phyloP scores from a whole-genome alignment of 2,797 vertebrate genomes.

The Peromyscus eremicus region DNA sequence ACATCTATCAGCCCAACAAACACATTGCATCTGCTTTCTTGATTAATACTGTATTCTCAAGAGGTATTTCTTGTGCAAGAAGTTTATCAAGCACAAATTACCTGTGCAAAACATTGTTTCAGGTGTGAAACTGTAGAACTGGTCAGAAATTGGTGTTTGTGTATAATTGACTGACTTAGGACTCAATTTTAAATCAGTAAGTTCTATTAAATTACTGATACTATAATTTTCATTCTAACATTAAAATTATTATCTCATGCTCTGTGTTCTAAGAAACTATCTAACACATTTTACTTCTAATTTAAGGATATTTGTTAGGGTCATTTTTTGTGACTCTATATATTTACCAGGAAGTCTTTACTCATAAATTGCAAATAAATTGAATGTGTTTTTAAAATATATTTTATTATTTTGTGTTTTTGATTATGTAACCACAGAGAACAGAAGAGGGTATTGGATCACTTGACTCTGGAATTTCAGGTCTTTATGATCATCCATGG shows the following conservation, averaged over 20 bases:
- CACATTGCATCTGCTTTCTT: neutral
- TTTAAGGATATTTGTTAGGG: neutral
- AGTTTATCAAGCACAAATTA: neutral
- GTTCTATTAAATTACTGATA: conserved; percentile 23
- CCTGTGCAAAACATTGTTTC: neutral
- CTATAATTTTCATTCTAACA: neutral
- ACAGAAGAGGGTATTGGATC: neutral
- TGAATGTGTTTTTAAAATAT: neutral
- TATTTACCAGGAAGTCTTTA: neutral
- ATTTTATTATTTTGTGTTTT: neutral
- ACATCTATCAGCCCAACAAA: neutral
- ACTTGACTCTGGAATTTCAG: neutral
- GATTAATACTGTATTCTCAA: neutral
- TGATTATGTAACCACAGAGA: neutral
- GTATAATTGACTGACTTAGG: neutral
- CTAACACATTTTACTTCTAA: neutral
- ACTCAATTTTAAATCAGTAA: neutral
- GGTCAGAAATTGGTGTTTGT: neutral
- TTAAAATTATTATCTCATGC: neutral
- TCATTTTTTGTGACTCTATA: neutral
- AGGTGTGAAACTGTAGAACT: neutral
- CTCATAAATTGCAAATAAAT: neutral
- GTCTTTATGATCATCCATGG: neutral
- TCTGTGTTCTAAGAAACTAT: neutral
- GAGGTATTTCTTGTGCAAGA: neutral